Evolutionary conservation across 2,797 vertebrate genomes (phyloP).

Genomic region (Ptychobarbus kaznakovi): DNA sequence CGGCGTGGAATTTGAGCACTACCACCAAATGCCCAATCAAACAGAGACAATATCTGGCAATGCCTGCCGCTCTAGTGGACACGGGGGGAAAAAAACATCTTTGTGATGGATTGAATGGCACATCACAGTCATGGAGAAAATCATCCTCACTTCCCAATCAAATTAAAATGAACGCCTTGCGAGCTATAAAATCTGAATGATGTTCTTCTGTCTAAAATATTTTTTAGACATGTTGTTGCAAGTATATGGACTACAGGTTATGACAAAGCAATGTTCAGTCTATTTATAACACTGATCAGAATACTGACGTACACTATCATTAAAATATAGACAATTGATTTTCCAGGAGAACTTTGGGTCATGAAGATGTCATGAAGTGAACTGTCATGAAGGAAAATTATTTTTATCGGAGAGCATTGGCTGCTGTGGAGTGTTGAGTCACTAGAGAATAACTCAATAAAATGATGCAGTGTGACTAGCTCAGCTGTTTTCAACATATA

Average conservation of each 20-base stretch:
- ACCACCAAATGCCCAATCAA: constrained; percentile 26
- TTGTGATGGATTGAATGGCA: constrained; percentile 46
- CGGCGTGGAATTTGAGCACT: constrained; percentile 7
- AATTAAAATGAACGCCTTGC: constrained; percentile 43
- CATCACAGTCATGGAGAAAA: constrained; percentile 48
- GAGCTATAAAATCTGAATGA: constrained; percentile 49
- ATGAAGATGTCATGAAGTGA: not conserved
- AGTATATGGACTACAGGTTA: not conserved
- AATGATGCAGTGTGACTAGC: not conserved
- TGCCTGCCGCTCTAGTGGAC: constrained; percentile 36
- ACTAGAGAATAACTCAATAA: not conserved
- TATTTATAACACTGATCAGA: not conserved
- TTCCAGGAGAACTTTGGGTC: not conserved
- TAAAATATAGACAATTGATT: not conserved
- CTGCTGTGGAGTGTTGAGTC: not conserved
- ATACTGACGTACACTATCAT: not conserved
- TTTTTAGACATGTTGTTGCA: not conserved
- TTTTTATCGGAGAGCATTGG: not conserved
- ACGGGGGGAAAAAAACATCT: constrained; percentile 37
- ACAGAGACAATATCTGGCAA: constrained; percentile 44
- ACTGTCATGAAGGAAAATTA: not conserved
- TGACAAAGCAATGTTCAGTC: not conserved
- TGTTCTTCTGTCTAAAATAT: constrained; percentile 26
- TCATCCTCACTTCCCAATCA: constrained; percentile 47
- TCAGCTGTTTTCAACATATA: not conserved